Conservation (phyloP, 2,888 invertebrate genomes). For the Micoletzkya japonica region DNA sequence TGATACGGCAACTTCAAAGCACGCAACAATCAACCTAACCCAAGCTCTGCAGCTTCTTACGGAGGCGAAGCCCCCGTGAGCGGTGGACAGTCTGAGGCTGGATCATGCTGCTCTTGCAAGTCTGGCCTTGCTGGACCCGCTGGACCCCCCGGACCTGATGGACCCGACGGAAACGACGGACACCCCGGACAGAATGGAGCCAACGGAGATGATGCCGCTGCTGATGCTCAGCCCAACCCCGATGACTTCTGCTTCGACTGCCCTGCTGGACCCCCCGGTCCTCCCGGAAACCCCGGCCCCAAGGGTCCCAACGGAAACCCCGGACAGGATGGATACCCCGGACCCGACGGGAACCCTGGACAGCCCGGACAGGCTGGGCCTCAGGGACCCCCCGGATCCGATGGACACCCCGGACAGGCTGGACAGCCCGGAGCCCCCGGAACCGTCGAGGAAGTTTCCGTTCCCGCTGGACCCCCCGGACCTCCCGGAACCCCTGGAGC, state of each 20-base stretch:
- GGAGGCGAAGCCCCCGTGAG: constrained; percentile 20
- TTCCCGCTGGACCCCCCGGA: constrained; percentile 40
- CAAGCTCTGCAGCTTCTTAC: constrained; percentile 13
- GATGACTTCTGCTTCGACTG: constrained; percentile 40
- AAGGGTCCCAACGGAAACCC: constrained; percentile 53
- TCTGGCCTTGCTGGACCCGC: constrained; percentile 37
- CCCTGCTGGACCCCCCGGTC: constrained; percentile 53
- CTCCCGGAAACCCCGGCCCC: constrained; percentile 51
- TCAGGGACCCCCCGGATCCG: constrained; percentile 44
- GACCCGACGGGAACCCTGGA: constrained; percentile 36
- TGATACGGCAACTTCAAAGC: too few relatives aligned
- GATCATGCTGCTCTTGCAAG: constrained; percentile 28
- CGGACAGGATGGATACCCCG: constrained; percentile 45
- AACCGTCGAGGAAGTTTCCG: constrained; percentile 29
- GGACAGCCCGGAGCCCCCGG: constrained; percentile 30
- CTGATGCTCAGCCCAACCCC: constrained; percentile 51
- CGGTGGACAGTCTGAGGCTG: too few relatives aligned
- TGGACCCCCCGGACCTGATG: constrained; percentile 40
- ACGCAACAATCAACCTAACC: too few relatives aligned
- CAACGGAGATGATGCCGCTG: constrained; percentile 44
- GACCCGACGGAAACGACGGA: constrained; percentile 31
- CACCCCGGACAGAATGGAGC: constrained; percentile 26
- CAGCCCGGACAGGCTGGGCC: constrained; percentile 43
- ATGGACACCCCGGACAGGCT: constrained; percentile 36
- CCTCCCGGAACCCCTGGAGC: constrained; percentile 44